Base-by-base conservation (phyloP, 2,888 invertebrate species). In the Clostera curtula region DNA sequence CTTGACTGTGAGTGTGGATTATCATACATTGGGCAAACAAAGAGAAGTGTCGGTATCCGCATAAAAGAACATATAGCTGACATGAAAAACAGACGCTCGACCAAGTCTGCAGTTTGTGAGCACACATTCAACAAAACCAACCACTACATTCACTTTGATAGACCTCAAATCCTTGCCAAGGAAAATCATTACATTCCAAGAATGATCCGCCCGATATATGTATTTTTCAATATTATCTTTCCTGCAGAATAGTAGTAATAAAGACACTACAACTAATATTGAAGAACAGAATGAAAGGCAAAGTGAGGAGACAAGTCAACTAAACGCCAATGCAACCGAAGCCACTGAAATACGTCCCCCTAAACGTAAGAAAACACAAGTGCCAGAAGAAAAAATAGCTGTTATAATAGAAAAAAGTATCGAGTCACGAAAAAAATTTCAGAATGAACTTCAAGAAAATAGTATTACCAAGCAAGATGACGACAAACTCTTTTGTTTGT, bases 401-500 rank as follows among this genome's bases (percentile, higher is more conserved):
- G 41, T 31, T 37, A 33, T 48, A 47, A 35, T 49, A 41, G 41
- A 51, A 42, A 38, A 48, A 43, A 49, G 38, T 25, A 48, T 49
- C 33, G 33, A 40, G 34, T 36, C 40, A 21, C 31, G 40, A 36
- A 13, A 40, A 40, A 18, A 25, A 29, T 39, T 48, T 36, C 42
- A 41, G 29, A 40, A 34, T 32, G 36, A 43, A 42, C 30, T 47
- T 30, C 37, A 37, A 31, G 34, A 31, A 31, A 37, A 43, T 34
- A 36, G 38, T 40, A 38, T 48, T 36, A 36, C 43, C 18, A 46
- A 45, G 24, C 43, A 43, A 42, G 46, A 52, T 45, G 50, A 53
- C 18, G 50, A 54, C 19, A 52, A 55, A 40, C 45, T 52, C 8
- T 52, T 55, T 48, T 50, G 53, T 43, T 43, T 54, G 34, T 53